phyloP scores from a whole-genome alignment of 2,888 invertebrate genomes.

The Eueremaeus valkanovi region DNA sequence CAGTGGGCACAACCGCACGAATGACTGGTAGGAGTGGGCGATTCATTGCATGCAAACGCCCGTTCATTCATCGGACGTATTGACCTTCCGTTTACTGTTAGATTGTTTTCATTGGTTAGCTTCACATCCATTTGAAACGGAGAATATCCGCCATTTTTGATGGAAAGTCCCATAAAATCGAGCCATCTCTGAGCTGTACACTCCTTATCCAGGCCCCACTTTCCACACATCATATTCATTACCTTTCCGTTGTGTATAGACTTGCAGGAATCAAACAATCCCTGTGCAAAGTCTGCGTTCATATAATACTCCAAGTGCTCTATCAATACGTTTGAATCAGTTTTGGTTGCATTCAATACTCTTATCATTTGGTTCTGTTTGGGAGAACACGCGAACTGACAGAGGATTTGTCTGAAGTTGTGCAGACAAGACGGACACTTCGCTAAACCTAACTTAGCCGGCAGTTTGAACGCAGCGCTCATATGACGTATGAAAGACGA shows the following conservation, averaged over 20 bases:
- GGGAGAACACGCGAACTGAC: conserved; percentile 44
- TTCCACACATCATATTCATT: conserved; percentile 45
- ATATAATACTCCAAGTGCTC: conserved; percentile 1
- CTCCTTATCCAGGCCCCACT: conserved; percentile 41
- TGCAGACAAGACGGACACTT: conserved; percentile 44
- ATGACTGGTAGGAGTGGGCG: background rate
- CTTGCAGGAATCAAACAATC: conserved; percentile 44
- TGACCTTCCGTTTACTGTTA: conserved; percentile 36
- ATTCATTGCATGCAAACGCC: conserved; percentile 37
- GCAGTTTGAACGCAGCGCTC: conserved; percentile 31
- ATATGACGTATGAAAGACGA: background rate
- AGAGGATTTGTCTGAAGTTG: conserved; percentile 45
- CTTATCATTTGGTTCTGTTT: conserved; percentile 44
- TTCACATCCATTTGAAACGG: conserved; percentile 44
- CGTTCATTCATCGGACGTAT: conserved; percentile 43
- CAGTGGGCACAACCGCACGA: background rate
- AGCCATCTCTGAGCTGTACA: conserved; percentile 44
- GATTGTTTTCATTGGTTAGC: conserved; percentile 22
- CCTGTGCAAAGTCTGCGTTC: conserved; percentile 38
- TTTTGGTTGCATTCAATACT: conserved; percentile 8
- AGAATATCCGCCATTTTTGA: conserved; percentile 44
- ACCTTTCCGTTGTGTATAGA: conserved; percentile 44
- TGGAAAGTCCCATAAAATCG: conserved; percentile 44
- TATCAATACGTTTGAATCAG: background rate
- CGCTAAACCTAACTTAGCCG: conserved; percentile 41